These are phyloP conservation scores for Fulmarus glacialis DNA, from an alignment of 2,113 vertebrate genomes.

Conservation along the genomic window DNA sequence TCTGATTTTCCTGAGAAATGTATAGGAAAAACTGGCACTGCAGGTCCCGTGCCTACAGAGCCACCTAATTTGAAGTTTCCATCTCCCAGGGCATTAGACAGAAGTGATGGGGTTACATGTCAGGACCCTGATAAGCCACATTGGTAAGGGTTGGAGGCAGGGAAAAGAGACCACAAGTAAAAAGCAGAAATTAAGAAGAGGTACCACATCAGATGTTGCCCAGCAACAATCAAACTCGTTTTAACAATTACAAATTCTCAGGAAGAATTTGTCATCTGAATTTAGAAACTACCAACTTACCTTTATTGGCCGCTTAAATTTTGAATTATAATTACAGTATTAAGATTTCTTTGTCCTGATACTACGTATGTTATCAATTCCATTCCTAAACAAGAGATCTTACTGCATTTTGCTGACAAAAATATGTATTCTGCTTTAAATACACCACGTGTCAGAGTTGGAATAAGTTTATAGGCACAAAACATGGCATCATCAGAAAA, in stretches of 20 bases:
- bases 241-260: not conserved
- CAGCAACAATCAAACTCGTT: not conserved
- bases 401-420: not conserved
- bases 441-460: no score
- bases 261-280: not conserved
- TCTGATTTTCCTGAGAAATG: not conserved
- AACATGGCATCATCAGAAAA: not conserved
- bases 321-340: not conserved
- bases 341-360: not conserved
- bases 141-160: not conserved
- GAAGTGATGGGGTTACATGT: not conserved
- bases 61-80: not conserved
- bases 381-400: not conserved
- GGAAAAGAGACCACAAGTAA: not conserved
- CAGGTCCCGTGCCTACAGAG: not conserved
- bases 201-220: not conserved
- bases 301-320: not conserved
- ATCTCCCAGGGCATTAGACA: no score
- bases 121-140: not conserved
- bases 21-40: not conserved
- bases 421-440: not conserved
- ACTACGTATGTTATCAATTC: not conserved
- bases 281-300: not conserved
- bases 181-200: not conserved
- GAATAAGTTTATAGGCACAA: not conserved